Base-by-base conservation (phyloP, 1,140 invertebrate species). In the Agrilus planipennis region DNA sequence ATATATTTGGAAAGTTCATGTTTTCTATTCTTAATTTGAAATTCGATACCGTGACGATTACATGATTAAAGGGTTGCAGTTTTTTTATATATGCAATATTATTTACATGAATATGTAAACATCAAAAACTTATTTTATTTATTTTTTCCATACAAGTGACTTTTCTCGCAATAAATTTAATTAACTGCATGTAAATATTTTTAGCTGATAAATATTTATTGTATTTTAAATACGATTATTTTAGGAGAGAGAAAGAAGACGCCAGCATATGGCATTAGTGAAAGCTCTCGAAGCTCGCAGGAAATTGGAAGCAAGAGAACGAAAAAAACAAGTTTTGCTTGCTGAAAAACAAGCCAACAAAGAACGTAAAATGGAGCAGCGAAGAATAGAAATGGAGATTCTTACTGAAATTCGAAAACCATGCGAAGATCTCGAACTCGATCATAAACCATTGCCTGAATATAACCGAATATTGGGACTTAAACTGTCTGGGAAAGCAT, bases 191-290 rank as follows among this genome's bases (percentile, higher is more conserved):
- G n/a, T n/a, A n/a, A n/a, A n/a, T n/a, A n/a, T n/a, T n/a, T n/a
- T n/a, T n/a, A n/a, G n/a, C n/a, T n/a, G n/a, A n/a, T n/a, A n/a
- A n/a, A n/a, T n/a, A n/a, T n/a, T n/a, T n/a, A n/a, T n/a, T n/a
- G n/a, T n/a, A n/a, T n/a, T n/a, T n/a, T n/a, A 29, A 18, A 30
- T 38, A 22, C 20, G 28, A 29, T 42, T 41, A 23, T 44, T 39
- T 18, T 54, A 93, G 88, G 91, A 94, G 62, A 71, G 87, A 34
- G 91, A 96, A 62, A 71, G 91, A 57, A 70, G 88, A 53, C 70
- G 89, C 27, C 89, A 94, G 59, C 89, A 94, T 59, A 85, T 90
- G 67, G 71, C 85, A 1, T 66, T 93, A 23, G 82, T 96, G 14
- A 79, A 89, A 19, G 84, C 88, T 28, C 56, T 94, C 37, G 90